Base-by-base conservation (phyloP, 2,797 vertebrate species). In the Poecilia wingei region DNA sequence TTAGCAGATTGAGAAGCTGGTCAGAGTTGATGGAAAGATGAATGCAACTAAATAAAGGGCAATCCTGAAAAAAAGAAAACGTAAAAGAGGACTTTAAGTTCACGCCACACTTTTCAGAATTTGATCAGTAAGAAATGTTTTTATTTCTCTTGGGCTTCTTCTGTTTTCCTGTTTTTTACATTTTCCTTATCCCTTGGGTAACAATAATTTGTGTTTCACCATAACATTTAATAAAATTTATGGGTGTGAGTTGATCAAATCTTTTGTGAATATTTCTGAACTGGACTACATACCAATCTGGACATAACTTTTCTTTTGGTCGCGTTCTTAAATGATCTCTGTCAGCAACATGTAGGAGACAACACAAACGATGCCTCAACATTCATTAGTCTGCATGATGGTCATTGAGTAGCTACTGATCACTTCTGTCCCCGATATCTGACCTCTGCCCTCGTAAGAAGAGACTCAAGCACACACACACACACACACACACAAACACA, bases 361-460 rank as follows among this genome's bases (percentile, higher is more conserved):
- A 86, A 76, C 70, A 74, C 61, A 88, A 64, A 84, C 74, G 74
- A 84, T 81, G 79, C 82, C 84, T 77, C 80, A 83, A 61, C 79
- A 88, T 92, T 89, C 86, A 91, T 94, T 92, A 92, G 82, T 78
- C 86, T 78, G 79, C 79, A 88, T 90, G 90, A 92, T 90, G 87
- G 83, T 82, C 89, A 86, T 87, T 89, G 90, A 92, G 84, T 86
- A 84, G 88, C 88, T 86, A 83, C 90, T 92, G 90, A 92, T 93
- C 89, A 88, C 86, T 83, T 46, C 78, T 89, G 84, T 84, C 81
- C 74, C 88, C 91, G 93, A 93, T 92, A 94, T 93, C 82, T 94
- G 93, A 93, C 93, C 92, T 91, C 82, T 92, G 91, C 77, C 88
- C 88, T 72, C 76, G 89, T 88, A 92, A 94, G 84, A 89, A 53